Percentiles rank a stretch among this genome's conserved stretches.
Conservation (phyloP, 2,888 invertebrate species). For the Sclerodermus sp. region DNA sequence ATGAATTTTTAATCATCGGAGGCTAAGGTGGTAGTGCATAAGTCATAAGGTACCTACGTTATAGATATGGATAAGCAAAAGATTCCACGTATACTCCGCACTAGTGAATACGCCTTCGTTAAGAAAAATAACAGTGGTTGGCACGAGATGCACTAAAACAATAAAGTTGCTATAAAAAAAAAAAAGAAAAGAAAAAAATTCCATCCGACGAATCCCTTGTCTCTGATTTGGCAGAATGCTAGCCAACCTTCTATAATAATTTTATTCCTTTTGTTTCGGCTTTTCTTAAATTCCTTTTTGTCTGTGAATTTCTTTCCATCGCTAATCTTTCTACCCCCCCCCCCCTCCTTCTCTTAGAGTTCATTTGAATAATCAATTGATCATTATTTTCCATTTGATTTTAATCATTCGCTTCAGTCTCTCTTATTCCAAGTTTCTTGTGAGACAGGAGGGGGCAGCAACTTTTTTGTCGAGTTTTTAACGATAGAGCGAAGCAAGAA, state of each 20-base stretch:
- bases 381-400: conserved; percentile 1
- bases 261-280: background rate
- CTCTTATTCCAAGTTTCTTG: too few relatives aligned
- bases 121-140: conserved; percentile 47
- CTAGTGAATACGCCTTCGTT: conserved; percentile 50
- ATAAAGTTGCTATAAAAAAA: conserved; percentile 44
- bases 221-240: conserved; percentile 23
- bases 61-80: conserved; percentile 33
- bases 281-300: background rate
- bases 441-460: conserved; percentile 8
- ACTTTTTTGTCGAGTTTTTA: too few relatives aligned
- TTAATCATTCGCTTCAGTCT: too few relatives aligned
- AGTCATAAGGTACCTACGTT: conserved; percentile 41
- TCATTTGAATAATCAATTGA: too few relatives aligned
- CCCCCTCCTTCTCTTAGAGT: too few relatives aligned
- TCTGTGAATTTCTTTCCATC: background rate
- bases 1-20: conserved; percentile 18
- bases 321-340: background rate
- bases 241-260: background rate
- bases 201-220: conserved; percentile 24
- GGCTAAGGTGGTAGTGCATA: conserved; percentile 41
- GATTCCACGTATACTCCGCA: conserved; percentile 40
- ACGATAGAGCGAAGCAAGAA: too few relatives aligned
- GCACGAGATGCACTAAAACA: conserved; percentile 48
- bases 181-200: conserved; percentile 6